Conservation (phyloP, 2,888 invertebrate species). For the Frankliniella fusca region DNA sequence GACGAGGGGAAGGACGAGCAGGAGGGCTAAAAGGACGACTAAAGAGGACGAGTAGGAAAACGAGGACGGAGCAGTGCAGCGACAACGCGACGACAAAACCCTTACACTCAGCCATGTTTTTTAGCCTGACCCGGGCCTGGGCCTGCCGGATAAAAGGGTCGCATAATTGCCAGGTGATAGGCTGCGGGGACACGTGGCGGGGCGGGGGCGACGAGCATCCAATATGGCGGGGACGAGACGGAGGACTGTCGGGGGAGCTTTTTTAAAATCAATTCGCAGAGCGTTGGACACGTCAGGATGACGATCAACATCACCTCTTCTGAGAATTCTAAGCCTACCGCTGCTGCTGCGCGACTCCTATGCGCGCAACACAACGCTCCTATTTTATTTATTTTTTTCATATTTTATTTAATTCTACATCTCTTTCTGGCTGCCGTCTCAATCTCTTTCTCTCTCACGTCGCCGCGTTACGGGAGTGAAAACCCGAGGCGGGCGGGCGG, state of each 20-base stretch:
- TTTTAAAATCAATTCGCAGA: too few species aligned
- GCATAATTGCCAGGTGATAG: conserved; percentile 9
- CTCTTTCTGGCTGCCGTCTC: background rate
- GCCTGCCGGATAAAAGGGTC: background rate
- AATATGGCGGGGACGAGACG: too few species aligned
- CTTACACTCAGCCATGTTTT: background rate
- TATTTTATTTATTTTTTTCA: too few species aligned
- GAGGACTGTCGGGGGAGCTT: too few species aligned
- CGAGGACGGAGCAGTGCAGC: background rate
- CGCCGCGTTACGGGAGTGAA: background rate
- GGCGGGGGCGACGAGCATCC: too few species aligned
- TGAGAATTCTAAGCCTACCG: too few species aligned
- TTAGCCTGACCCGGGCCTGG: background rate
- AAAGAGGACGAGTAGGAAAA: background rate
- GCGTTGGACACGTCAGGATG: too few species aligned
- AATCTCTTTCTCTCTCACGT: background rate
- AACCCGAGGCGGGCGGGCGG: background rate
- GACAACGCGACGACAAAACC: background rate
- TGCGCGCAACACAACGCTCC: too few species aligned
- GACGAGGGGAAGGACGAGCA: background rate
- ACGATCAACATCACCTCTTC: too few species aligned
- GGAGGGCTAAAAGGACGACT: background rate
- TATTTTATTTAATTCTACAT: too few species aligned
- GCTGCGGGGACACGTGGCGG: background rate
- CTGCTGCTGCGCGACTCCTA: too few species aligned